Percentiles rank a stretch among this genome's conserved stretches.
phyloP scores from a whole-genome alignment of 2,888 invertebrate genomes.

The Stenichneumon culpator region DNA sequence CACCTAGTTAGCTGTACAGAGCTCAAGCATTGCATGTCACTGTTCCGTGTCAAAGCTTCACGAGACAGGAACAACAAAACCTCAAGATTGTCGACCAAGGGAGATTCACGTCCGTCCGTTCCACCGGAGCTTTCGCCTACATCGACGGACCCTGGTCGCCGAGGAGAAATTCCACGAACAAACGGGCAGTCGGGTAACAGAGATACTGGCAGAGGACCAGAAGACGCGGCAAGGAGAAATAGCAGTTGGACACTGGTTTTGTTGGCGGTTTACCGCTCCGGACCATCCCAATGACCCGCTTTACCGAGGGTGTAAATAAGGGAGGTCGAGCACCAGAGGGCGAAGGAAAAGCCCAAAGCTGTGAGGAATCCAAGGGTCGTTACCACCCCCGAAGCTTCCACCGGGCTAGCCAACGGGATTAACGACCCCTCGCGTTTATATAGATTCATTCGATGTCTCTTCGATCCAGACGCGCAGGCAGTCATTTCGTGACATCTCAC shows the following conservation, averaged over 20 bases:
- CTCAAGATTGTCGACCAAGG: slow-evolving; percentile 1
- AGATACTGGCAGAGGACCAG: not conserved
- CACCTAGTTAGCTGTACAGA: not conserved
- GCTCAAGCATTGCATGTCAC: not conserved
- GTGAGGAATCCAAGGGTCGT: slow-evolving; percentile 32
- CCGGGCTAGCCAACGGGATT: slow-evolving; percentile 39
- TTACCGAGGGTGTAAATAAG: slow-evolving; percentile 71
- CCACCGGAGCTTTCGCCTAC: not conserved
- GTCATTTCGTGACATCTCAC: slow-evolving; percentile 30
- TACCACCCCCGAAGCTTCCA: slow-evolving; percentile 35
- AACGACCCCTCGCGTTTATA: slow-evolving; percentile 14
- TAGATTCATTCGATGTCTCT: slow-evolving; percentile 9
- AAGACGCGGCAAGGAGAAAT: slow-evolving; percentile 38
- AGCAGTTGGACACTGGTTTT: slow-evolving; percentile 60
- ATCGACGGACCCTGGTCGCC: not conserved
- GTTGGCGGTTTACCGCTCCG: slow-evolving; percentile 27
- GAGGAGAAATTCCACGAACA: not conserved
- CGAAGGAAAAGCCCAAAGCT: slow-evolving; percentile 10
- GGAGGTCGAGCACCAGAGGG: slow-evolving; percentile 14
- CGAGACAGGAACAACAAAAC: not conserved
- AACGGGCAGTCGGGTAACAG: not conserved
- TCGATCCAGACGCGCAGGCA: not conserved
- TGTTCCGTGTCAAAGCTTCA: slow-evolving; percentile 4
- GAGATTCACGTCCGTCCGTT: not conserved
- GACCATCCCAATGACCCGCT: slow-evolving; percentile 67